A percentile compares a stretch with the other conserved stretches of the same genome.
These are phyloP conservation scores for Hylaeus volcanicus DNA, from an alignment of 1,140 invertebrate genomes.

Conservation along the genomic window DNA sequence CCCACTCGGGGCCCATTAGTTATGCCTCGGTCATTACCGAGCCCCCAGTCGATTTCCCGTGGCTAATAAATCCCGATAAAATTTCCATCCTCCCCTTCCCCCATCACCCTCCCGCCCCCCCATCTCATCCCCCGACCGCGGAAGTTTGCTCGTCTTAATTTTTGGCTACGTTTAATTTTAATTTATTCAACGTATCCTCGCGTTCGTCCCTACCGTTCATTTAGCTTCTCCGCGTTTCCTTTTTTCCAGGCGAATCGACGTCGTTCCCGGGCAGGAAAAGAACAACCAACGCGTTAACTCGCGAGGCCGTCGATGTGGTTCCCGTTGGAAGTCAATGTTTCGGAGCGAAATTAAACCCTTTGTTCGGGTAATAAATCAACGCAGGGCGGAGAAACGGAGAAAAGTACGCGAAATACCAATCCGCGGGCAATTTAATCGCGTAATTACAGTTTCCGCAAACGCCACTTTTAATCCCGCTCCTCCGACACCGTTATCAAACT, in stretches of 20 bases:
- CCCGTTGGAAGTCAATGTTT: background rate
- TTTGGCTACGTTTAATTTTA: too few relatives aligned
- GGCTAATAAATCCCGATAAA: conserved; percentile 75
- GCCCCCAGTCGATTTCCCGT: conserved; percentile 71
- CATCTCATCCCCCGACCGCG: background rate
- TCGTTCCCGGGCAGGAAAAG: background rate
- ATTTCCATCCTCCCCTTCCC: conserved; percentile 59
- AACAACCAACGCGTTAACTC: background rate
- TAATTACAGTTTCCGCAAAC: conserved; percentile 22
- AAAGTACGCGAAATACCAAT: background rate
- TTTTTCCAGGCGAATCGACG: too few relatives aligned
- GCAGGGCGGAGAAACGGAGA: background rate
- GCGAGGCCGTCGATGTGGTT: background rate
- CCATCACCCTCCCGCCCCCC: too few relatives aligned
- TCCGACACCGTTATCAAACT: conserved; percentile 28
- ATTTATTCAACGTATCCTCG: too few relatives aligned
- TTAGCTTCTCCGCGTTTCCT: too few relatives aligned
- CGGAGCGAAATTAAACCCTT: background rate
- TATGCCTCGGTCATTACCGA: conserved; percentile 75
- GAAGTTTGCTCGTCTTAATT: background rate
- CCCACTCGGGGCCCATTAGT: conserved; percentile 66
- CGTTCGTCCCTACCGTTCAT: too few relatives aligned
- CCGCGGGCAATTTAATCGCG: conserved; percentile 16
- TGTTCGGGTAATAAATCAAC: background rate
- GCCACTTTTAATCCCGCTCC: conserved; percentile 14